Evolutionary conservation across 2,113 vertebrate species (phyloP).

Genomic region (Pleuronectes platessa): DNA sequence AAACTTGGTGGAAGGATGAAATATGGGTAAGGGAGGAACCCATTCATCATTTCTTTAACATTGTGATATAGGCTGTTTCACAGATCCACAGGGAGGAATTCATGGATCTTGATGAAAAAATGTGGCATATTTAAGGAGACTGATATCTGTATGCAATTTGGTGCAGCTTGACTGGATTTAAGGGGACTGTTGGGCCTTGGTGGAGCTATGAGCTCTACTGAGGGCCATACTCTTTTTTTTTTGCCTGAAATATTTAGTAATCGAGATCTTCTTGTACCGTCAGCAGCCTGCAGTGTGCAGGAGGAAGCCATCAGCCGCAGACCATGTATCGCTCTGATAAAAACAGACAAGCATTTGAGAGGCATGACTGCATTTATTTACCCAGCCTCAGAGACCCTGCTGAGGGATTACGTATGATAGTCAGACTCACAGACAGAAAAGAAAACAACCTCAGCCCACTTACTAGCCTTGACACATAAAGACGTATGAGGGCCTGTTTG

Average conservation of each 20-base stretch:
- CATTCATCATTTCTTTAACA: too few relatives aligned
- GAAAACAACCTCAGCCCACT: constrained; percentile 66
- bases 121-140: background rate
- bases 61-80: background rate
- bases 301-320: constrained; percentile 39
- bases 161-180: too few relatives aligned
- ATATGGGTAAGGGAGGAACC: too few relatives aligned
- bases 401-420: constrained; percentile 53
- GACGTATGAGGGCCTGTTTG: constrained; percentile 75
- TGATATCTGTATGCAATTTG: background rate
- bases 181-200: too few relatives aligned
- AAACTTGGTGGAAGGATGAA: too few relatives aligned
- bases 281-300: constrained; percentile 25
- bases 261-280: constrained; percentile 10
- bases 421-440: constrained; percentile 54
- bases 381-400: constrained; percentile 43
- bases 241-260: background rate
- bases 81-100: background rate
- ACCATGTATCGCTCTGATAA: constrained; percentile 45
- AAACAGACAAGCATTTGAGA: constrained; percentile 53
- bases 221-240: too few relatives aligned
- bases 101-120: background rate
- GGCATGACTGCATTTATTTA: constrained; percentile 68
- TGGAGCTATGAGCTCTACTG: background rate
- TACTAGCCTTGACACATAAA: constrained; percentile 69